Evolutionary conservation across 2,113 vertebrate species (phyloP).

Genomic region (Argyrosomus japonicus): DNA sequence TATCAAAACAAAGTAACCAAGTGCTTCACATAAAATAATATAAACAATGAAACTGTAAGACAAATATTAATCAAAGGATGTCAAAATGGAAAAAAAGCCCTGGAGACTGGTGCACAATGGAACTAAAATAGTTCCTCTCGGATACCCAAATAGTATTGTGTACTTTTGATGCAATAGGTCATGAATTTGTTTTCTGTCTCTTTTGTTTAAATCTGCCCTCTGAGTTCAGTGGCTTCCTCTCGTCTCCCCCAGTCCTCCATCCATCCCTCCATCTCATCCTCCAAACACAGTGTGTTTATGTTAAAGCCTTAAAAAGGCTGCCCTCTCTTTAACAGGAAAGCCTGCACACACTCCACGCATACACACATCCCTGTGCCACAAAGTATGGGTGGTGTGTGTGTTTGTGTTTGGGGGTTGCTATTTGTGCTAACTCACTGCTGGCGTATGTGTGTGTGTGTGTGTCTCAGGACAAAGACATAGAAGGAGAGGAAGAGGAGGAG

Average conservation of each 20-base stretch:
- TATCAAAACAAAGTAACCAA: constrained; percentile 1
- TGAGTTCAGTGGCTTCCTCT: constrained; percentile 29
- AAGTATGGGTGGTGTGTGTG: constrained; percentile 12
- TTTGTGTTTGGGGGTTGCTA: constrained; percentile 47
- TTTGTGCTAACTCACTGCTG: constrained; percentile 58
- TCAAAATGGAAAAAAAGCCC: not conserved
- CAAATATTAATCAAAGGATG: constrained; percentile 17
- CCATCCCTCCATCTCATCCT: constrained; percentile 29
- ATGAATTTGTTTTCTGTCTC: constrained; percentile 51
- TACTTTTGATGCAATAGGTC: constrained; percentile 25
- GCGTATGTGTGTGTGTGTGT: constrained; percentile 29
- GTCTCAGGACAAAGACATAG: constrained; percentile 78
- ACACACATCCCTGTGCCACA: constrained; percentile 11
- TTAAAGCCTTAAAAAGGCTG: constrained; percentile 36
- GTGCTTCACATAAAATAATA: not conserved
- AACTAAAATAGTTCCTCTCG: constrained; percentile 47
- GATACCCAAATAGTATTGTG: not conserved
- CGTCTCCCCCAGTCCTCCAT: constrained; percentile 19
- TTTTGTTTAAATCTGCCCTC: constrained; percentile 51
- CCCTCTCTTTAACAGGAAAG: constrained; percentile 49
- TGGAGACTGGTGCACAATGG: constrained; percentile 48
- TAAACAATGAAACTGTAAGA: not conserved
- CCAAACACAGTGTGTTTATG: constrained; percentile 55
- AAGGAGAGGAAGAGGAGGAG: constrained; percentile 79
- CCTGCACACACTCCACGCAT: constrained; percentile 41